These are phyloP conservation scores for Kryptolebias marmoratus DNA, from an alignment of 2,113 vertebrate genomes.

Conservation along the genomic window DNA sequence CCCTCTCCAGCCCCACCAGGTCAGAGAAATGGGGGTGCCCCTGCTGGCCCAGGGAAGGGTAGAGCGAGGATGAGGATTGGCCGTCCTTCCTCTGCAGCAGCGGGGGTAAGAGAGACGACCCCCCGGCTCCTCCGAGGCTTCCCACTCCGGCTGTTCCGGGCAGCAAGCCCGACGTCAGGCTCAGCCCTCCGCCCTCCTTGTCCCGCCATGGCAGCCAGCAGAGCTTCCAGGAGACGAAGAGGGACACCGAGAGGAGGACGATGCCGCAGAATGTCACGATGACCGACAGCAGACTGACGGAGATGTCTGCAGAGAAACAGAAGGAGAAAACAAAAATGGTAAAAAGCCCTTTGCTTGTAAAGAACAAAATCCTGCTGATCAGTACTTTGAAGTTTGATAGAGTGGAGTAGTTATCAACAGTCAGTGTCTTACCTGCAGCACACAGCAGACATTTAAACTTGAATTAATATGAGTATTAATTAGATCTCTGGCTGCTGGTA, in stretches of 20 bases:
- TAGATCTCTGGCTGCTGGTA: too few relatives aligned
- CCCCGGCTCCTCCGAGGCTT: conserved; percentile 72
- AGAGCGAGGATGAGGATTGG: conserved; percentile 80
- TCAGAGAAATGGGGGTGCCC: conserved; percentile 88
- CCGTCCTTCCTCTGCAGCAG: conserved; percentile 80
- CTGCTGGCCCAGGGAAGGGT: conserved; percentile 81
- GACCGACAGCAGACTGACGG: conserved; percentile 92
- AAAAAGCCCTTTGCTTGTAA: background rate
- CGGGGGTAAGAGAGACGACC: conserved; percentile 78
- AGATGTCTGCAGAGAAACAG: conserved; percentile 82
- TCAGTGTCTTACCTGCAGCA: too few relatives aligned
- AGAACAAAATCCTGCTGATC: background rate
- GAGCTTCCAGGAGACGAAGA: conserved; percentile 95
- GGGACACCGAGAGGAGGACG: conserved; percentile 91
- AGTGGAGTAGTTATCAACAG: background rate
- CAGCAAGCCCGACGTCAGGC: conserved; percentile 81
- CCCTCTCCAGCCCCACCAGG: conserved; percentile 83
- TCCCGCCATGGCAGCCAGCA: conserved; percentile 95
- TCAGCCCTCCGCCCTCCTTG: conserved; percentile 85
- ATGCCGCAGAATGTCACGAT: conserved; percentile 95
- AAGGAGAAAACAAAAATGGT: background rate
- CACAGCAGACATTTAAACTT: background rate
- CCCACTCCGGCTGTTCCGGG: conserved; percentile 81
- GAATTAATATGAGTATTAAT: too few relatives aligned
- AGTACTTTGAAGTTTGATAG: background rate